Conservation (phyloP, 2,797 vertebrate genomes). For the Megaceryle alcyon region DNA sequence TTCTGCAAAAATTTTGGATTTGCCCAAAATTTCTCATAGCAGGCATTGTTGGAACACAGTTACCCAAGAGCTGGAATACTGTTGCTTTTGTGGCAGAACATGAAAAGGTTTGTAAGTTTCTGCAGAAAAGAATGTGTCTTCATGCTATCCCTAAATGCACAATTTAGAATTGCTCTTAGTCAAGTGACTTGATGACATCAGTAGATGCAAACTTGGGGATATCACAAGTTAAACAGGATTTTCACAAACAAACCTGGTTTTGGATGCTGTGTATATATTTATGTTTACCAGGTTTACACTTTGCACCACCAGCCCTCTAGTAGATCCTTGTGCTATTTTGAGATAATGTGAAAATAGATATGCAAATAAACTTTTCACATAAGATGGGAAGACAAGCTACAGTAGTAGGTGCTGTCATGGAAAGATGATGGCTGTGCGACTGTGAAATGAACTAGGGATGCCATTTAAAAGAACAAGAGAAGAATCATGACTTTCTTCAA, state of each 20-base stretch:
- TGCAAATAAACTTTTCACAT: neutral
- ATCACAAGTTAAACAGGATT: neutral
- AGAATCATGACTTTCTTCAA: neutral
- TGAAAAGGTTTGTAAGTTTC: neutral
- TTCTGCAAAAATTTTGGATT: neutral
- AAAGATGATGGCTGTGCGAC: neutral
- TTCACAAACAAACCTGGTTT: neutral
- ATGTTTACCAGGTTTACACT: neutral
- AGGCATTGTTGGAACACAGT: neutral
- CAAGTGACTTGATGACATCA: neutral
- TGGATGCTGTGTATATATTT: neutral
- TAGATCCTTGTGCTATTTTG: neutral
- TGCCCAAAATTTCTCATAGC: neutral
- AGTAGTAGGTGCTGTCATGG: neutral
- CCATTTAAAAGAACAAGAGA: neutral
- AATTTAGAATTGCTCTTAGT: neutral
- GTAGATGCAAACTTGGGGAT: neutral
- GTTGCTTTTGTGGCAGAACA: neutral
- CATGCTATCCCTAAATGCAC: neutral
- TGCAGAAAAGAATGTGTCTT: neutral
- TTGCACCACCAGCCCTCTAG: neutral
- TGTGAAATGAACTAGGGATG: neutral
- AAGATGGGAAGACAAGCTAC: neutral
- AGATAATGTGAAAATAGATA: neutral
- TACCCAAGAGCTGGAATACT: neutral